Evolutionary conservation across 2,797 vertebrate genomes (phyloP).

Genomic region (Tinamus major): DNA sequence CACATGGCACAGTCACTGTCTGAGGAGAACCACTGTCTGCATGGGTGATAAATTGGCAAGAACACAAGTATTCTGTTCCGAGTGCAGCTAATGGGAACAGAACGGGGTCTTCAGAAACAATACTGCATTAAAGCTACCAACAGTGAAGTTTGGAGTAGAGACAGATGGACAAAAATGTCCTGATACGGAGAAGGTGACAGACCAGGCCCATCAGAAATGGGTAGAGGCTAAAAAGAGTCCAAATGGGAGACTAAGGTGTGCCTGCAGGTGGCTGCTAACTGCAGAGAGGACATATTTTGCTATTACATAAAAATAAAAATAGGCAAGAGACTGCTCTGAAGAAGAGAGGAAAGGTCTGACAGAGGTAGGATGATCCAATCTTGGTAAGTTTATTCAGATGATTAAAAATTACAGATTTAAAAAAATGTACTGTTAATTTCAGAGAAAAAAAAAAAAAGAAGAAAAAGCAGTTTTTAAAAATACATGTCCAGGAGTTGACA

Average conservation of each 20-base stretch:
- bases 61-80: not conserved
- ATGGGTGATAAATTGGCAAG: not conserved
- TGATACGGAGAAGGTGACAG: not conserved
- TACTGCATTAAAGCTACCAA: rapidly evolving
- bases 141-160: not conserved
- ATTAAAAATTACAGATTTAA: not conserved
- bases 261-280: not conserved
- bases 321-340: not conserved
- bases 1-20: not conserved
- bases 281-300: not conserved
- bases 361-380: not conserved
- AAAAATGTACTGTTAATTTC: not conserved
- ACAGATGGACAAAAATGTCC: not conserved
- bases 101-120: not conserved
- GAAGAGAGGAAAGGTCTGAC: not conserved
- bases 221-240: not conserved
- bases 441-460: not conserved
- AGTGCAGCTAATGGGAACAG: not conserved
- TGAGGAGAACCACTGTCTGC: not conserved
- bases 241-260: not conserved
- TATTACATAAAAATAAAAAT: not conserved
- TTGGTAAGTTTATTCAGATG: not conserved
- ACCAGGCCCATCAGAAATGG: not conserved
- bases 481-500: not conserved
- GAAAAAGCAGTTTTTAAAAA: not conserved